Conservation (phyloP, 2,113 vertebrate genomes). For the Tragelaphus strepsiceros region DNA sequence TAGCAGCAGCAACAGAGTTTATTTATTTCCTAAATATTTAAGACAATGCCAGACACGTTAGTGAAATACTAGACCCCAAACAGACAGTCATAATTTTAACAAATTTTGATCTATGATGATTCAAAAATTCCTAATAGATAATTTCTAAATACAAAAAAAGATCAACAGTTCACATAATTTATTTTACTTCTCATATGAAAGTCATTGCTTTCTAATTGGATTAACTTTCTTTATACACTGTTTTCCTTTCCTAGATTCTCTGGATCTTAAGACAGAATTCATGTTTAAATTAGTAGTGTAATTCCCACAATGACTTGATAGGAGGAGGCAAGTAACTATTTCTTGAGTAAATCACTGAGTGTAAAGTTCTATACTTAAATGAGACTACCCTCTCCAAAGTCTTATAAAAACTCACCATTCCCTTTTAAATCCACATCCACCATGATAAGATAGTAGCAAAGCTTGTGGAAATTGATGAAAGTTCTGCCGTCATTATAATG, state of each 20-base stretch:
- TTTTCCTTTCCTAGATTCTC: neutral
- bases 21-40: neutral
- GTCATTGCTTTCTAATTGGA: neutral
- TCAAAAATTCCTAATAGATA: constrained; percentile 13
- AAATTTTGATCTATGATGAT: constrained; percentile 11
- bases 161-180: neutral
- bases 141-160: neutral
- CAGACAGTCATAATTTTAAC: neutral
- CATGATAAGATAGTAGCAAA: neutral
- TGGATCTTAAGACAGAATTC: neutral
- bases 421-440: neutral
- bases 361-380: neutral
- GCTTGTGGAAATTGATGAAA: neutral
- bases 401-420: neutral
- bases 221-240: neutral
- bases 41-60: neutral
- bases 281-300: neutral
- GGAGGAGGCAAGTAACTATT: neutral
- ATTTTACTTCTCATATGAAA: neutral
- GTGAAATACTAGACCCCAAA: neutral
- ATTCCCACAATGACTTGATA: neutral
- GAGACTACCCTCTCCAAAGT: neutral
- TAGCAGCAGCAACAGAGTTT: neutral
- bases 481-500: neutral
- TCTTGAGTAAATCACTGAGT: neutral